A percentile compares a stretch with the other conserved stretches of the same genome.
These are phyloP conservation scores for Notothenia rossii DNA, from an alignment of 2,113 vertebrate genomes.

Conservation along the genomic window DNA sequence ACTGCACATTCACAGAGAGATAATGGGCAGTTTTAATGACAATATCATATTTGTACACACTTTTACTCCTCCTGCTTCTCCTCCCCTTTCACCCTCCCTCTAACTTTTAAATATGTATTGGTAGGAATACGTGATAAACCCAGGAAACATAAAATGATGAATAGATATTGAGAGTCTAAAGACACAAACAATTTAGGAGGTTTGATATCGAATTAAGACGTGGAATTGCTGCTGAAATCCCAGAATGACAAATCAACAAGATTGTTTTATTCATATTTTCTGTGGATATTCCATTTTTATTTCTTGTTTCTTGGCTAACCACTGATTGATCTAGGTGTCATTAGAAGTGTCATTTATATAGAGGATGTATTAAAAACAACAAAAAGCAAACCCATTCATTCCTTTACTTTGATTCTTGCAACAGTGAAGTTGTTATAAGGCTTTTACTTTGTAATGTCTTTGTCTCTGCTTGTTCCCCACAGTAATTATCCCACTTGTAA, in stretches of 20 bases:
- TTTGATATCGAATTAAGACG: no score
- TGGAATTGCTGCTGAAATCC: no score
- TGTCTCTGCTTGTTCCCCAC: background rate
- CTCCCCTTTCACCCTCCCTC: background rate
- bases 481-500: slow-evolving; percentile 61
- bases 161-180: background rate
- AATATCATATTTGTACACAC: background rate
- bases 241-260: background rate
- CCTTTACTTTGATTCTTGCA: slow-evolving; percentile 8
- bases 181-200: no score
- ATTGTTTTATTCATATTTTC: background rate
- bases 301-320: background rate
- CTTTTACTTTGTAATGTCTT: slow-evolving; percentile 26
- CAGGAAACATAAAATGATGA: background rate
- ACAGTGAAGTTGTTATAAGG: background rate
- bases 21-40: background rate
- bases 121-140: background rate
- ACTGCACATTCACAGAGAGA: background rate
- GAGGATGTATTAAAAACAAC: background rate
- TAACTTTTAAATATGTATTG: background rate
- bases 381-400: slow-evolving; percentile 1
- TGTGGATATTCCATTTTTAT: background rate
- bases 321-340: background rate
- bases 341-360: background rate
- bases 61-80: background rate